Evolutionary conservation across 2,797 vertebrate genomes (phyloP).

Genomic region (Aplochiton taeniatus): DNA sequence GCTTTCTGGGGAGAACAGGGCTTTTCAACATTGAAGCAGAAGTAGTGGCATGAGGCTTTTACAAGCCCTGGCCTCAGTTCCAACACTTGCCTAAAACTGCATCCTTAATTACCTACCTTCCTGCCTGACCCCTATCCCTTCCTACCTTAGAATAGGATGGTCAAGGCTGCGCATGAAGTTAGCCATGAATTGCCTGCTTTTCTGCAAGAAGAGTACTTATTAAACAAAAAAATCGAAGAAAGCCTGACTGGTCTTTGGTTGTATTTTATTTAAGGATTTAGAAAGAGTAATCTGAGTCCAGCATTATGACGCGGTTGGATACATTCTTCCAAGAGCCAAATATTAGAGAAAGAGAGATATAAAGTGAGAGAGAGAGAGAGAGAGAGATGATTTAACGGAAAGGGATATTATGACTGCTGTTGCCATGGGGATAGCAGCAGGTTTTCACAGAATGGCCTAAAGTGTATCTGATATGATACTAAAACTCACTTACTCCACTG

Average conservation of each 20-base stretch:
- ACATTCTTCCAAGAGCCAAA: too few relatives aligned
- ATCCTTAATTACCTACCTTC: too few relatives aligned
- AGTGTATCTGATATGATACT: too few relatives aligned
- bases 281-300: too few relatives aligned
- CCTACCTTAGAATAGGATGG: neutral
- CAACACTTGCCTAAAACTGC: conserved; percentile 40
- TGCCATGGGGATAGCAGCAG: conserved; percentile 24
- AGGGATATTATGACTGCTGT: conserved; percentile 10
- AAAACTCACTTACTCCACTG: too few relatives aligned
- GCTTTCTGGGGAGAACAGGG: conserved; percentile 53
- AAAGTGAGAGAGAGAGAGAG: neutral
- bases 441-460: conserved; percentile 13
- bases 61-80: conserved; percentile 56
- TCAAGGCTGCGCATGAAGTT: too few relatives aligned
- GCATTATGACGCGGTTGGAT: too few relatives aligned
- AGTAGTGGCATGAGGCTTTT: conserved; percentile 47
- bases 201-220: neutral
- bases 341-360: too few relatives aligned
- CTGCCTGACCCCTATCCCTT: conserved; percentile 14
- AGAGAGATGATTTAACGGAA: neutral
- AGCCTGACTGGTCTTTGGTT: too few relatives aligned
- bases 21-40: conserved; percentile 44
- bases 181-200: conserved; percentile 1
- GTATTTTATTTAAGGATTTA: too few relatives aligned
- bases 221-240: too few relatives aligned